Conservation (phyloP, 2,797 vertebrate genomes). For the Telmatherina bonti region DNA sequence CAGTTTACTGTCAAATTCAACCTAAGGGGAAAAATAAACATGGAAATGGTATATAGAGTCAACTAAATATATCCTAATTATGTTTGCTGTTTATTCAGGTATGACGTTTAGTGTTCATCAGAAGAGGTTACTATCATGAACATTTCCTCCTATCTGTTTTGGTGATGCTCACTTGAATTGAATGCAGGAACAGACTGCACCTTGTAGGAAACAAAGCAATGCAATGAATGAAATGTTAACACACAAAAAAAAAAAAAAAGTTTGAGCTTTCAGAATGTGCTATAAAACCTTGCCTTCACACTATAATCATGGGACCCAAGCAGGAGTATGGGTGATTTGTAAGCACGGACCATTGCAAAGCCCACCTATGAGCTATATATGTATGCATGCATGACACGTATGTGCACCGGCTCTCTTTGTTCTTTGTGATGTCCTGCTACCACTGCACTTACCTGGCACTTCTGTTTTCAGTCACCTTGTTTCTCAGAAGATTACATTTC, state of each 20-base stretch:
- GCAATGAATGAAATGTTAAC: background rate
- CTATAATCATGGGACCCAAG: background rate
- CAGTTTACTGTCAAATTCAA: conserved; percentile 4
- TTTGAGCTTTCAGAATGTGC: background rate
- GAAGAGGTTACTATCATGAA: background rate
- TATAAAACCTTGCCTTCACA: background rate
- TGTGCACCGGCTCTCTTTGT: conserved; percentile 10
- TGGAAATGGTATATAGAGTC: background rate
- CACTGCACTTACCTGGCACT: conserved; percentile 41
- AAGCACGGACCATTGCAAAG: conserved; percentile 16
- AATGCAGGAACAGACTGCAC: background rate
- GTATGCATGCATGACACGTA: background rate
- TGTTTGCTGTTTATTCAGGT: conserved; percentile 9
- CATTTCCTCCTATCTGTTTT: conserved; percentile 5
- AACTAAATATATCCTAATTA: background rate
- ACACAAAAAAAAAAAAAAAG: background rate
- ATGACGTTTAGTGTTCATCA: background rate
- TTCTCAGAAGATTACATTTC: conserved; percentile 57
- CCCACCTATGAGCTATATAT: conserved; percentile 7
- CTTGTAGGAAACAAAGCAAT: conserved; percentile 1
- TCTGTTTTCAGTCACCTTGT: conserved; percentile 40
- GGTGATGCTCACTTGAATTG: conserved; percentile 16
- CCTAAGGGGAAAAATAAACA: conserved; percentile 11
- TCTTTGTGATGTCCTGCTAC: conserved; percentile 6
- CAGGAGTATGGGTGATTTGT: background rate